Evolutionary conservation across 2,113 vertebrate species (phyloP).

Genomic region (Eulacestoma nigropectus): DNA sequence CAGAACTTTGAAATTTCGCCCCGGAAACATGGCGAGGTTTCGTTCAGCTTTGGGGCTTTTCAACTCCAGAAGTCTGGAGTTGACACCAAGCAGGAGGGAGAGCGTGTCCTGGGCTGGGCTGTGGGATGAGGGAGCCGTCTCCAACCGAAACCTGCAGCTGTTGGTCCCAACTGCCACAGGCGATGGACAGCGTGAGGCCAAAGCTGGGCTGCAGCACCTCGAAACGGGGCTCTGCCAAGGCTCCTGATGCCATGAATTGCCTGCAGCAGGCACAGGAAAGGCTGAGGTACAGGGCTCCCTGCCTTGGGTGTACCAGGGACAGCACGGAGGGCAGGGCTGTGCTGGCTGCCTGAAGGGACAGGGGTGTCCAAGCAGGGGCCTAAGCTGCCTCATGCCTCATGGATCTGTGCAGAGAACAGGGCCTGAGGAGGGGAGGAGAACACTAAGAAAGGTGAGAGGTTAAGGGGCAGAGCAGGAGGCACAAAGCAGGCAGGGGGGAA

Average conservation of each 20-base stretch:
- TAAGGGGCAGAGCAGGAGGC: not conserved
- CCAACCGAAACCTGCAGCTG: not conserved
- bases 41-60: not conserved
- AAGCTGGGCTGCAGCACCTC: not conserved
- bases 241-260: not conserved
- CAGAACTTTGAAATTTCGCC: not conserved
- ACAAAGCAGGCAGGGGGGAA: not conserved
- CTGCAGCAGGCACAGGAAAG: not conserved
- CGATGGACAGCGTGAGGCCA: rapidly evolving
- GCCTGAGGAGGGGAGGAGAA: not conserved
- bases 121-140: not conserved
- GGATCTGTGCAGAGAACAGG: not conserved
- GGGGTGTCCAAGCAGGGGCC: not conserved
- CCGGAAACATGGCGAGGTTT: not conserved
- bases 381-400: not conserved
- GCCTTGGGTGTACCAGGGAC: not conserved
- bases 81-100: not conserved
- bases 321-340: not conserved
- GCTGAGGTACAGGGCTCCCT: not conserved
- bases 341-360: not conserved
- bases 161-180: not conserved
- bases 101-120: rapidly evolving
- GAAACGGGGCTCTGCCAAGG: rapidly evolving
- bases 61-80: not conserved
- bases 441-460: not conserved